Conservation (phyloP, 2,113 vertebrate genomes). For the Artemisiospiza belli region DNA sequence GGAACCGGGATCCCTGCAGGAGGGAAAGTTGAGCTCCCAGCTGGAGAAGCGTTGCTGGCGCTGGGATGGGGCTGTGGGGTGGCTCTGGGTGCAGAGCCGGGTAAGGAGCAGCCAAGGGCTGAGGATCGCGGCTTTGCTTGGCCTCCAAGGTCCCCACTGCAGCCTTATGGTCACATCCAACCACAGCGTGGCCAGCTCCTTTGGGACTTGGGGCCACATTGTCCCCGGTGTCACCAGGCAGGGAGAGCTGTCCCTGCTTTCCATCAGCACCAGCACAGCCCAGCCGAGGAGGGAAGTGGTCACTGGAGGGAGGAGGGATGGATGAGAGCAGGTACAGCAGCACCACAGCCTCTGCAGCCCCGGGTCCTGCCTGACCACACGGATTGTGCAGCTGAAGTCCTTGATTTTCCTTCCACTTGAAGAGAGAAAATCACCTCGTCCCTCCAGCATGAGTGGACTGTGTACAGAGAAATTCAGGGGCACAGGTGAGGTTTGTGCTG, state of each 20-base stretch:
- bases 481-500: not conserved
- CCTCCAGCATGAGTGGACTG: not conserved
- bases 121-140: rapidly evolving
- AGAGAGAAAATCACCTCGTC: not conserved
- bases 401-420: not conserved
- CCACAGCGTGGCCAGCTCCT: rapidly evolving
- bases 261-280: not conserved
- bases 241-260: not conserved
- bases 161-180: not conserved
- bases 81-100: rapidly evolving
- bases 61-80: not conserved
- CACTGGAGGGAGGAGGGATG: not conserved
- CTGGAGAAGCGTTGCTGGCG: not conserved
- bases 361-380: not conserved
- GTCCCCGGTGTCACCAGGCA: not conserved
- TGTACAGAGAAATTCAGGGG: not conserved
- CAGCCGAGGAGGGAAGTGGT: not conserved
- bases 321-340: not conserved
- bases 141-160: not conserved
- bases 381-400: not conserved
- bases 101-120: not conserved
- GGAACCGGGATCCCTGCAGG: not conserved
- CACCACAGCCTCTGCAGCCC: not conserved
- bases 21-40: not conserved
- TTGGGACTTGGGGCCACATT: not conserved